phyloP scores from a whole-genome alignment of 2,113 vertebrate species.

The Cyanocitta stelleri region DNA sequence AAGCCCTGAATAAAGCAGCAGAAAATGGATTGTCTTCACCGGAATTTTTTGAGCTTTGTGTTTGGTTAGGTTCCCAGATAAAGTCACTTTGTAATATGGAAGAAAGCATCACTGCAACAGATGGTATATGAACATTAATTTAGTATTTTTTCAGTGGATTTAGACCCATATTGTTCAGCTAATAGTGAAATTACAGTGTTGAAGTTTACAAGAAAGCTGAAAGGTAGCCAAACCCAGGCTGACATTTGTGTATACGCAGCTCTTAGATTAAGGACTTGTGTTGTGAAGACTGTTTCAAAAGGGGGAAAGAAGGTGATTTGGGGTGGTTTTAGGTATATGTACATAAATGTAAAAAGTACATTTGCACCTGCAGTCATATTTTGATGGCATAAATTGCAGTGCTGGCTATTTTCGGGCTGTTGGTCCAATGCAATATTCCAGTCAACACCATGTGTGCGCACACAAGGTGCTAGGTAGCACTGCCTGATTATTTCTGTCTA shows the following conservation, averaged over 20 bases:
- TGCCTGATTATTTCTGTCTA: neutral
- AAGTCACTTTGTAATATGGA: constrained; percentile 80
- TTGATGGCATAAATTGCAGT: neutral
- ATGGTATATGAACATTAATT: constrained; percentile 54
- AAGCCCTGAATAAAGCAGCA: constrained; percentile 76
- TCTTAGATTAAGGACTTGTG: neutral
- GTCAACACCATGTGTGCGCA: neutral
- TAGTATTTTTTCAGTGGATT: neutral
- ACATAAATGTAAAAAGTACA: neutral
- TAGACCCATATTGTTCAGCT: neutral
- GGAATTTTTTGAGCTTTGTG: constrained; percentile 84
- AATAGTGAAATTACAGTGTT: neutral
- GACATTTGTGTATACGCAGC: neutral
- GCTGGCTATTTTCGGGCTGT: neutral
- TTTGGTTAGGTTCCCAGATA: constrained; percentile 84
- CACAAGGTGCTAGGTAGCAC: accelerated
- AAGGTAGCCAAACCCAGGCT: neutral
- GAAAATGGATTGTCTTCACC: constrained; percentile 81
- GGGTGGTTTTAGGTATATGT: neutral
- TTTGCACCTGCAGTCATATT: neutral
- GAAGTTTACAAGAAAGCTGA: neutral
- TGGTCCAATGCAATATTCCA: accelerated
- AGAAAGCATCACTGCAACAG: constrained; percentile 78
- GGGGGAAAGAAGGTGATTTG: neutral
- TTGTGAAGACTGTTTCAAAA: neutral